Base-by-base conservation (phyloP, 2,113 vertebrate species). In the Mionectes macconnelli region DNA sequence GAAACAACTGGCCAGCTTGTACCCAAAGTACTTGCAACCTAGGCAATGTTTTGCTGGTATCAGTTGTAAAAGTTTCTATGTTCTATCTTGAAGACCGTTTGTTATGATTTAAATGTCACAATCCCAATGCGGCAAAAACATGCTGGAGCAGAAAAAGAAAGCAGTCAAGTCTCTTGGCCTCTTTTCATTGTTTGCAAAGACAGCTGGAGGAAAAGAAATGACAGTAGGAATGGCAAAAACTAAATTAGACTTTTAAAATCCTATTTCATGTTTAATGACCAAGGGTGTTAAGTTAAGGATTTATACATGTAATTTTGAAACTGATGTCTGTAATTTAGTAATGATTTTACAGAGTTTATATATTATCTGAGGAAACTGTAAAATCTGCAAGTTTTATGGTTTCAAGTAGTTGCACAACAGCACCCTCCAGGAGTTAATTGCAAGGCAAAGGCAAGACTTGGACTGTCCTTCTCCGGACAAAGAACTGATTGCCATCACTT, bases 241-340 rank as follows among this genome's bases (percentile, higher is more conserved):
- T 24, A 64, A 76, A 79, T 68, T 40, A 86, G 25, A 64, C 11
- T 85, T 56, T 76, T 53, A 87, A 94, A 93, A 80, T 69, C 40
- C 59, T 80, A 53, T 94, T 89, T 76, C 78, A 90, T 10, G 15
- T 80, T 83, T 88, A 92, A 90, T 80, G 57, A 87, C 68, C 7
- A 1, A 68, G 62, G 33, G 6, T 74, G 67, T 49, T 84, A 77
- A 63, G 33, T 60, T 73, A 73, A 80, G 31, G 40, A 82, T 92
- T 94, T 91, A 67, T 78, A 56, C 19, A 44, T 44, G 35, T n/a
- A 70, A 64, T 79, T 97, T 91, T 83, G 55, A 89, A 94, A 68
- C 60, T 27, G 40, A 55, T 87, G 25, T 45, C 66, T 88, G 53
- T 70, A 89, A 87, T 94, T 89, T 86, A 86, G 23, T 89, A 87